phyloP scores from a whole-genome alignment of 1,140 invertebrate genomes.

The Archegozetes longisetosus region DNA sequence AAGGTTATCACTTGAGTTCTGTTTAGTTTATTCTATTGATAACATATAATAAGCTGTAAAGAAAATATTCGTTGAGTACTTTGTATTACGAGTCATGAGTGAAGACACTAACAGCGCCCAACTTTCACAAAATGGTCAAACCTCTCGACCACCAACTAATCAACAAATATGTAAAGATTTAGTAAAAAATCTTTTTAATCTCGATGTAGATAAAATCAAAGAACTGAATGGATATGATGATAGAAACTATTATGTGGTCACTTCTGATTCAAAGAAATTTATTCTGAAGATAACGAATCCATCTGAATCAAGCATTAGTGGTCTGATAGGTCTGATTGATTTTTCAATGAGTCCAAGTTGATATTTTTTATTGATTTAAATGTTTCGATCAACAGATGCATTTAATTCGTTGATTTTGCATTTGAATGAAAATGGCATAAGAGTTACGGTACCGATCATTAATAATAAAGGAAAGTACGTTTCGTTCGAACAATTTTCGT shows the following conservation, averaged over 20 bases:
- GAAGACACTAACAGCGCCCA: too few relatives aligned
- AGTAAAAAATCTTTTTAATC: neutral
- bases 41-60: too few relatives aligned
- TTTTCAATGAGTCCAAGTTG: neutral
- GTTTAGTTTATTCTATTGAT: too few relatives aligned
- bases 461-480: neutral
- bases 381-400: too few relatives aligned
- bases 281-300: conserved; percentile 18
- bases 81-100: too few relatives aligned
- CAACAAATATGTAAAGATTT: too few relatives aligned
- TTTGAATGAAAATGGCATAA: neutral
- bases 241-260: neutral
- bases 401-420: neutral
- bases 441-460: neutral
- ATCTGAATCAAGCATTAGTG: neutral
- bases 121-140: too few relatives aligned
- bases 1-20: too few relatives aligned
- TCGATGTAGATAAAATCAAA: neutral
- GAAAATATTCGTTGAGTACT: too few relatives aligned
- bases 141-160: too few relatives aligned
- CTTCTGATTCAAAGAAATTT: conserved; percentile 4
- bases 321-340: neutral
- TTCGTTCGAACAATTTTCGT: neutral
- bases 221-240: neutral
- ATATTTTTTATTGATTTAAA: neutral